Conservation (phyloP, 2,888 invertebrate genomes). For the Crioceris asparagi region DNA sequence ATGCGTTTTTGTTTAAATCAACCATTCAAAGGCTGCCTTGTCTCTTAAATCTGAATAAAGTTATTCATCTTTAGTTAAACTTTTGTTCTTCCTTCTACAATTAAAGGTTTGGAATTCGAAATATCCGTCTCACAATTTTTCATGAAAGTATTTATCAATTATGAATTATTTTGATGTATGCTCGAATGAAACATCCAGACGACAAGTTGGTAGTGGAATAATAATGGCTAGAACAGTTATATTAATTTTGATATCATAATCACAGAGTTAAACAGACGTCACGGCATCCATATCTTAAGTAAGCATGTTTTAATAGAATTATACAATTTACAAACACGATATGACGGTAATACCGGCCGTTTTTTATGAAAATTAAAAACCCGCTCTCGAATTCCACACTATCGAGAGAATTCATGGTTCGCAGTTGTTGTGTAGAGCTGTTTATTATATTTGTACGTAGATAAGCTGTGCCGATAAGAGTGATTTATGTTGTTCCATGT, state of each 20-base stretch:
- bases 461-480: conserved; percentile 30
- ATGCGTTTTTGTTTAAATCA: too few relatives aligned
- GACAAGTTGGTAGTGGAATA: too few relatives aligned
- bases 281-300: conserved; percentile 35
- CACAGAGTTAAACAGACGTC: conserved; percentile 29
- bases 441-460: conserved; percentile 37
- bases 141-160: too few relatives aligned
- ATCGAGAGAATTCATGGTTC: conserved; percentile 30
- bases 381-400: conserved; percentile 15
- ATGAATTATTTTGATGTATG: too few relatives aligned
- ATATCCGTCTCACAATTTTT: too few relatives aligned
- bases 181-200: too few relatives aligned
- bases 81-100: too few relatives aligned
- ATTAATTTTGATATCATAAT: conserved; percentile 25
- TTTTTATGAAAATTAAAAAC: conserved; percentile 14
- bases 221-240: too few relatives aligned
- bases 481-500: conserved; percentile 29
- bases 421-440: conserved; percentile 32
- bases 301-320: conserved; percentile 36
- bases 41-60: too few relatives aligned
- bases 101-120: too few relatives aligned
- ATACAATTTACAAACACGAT: conserved; percentile 37
- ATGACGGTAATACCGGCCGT: conserved; percentile 31
- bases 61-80: too few relatives aligned
- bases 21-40: too few relatives aligned